phyloP scores from a whole-genome alignment of 2,888 invertebrate species.

The Napeogenes inachia region DNA sequence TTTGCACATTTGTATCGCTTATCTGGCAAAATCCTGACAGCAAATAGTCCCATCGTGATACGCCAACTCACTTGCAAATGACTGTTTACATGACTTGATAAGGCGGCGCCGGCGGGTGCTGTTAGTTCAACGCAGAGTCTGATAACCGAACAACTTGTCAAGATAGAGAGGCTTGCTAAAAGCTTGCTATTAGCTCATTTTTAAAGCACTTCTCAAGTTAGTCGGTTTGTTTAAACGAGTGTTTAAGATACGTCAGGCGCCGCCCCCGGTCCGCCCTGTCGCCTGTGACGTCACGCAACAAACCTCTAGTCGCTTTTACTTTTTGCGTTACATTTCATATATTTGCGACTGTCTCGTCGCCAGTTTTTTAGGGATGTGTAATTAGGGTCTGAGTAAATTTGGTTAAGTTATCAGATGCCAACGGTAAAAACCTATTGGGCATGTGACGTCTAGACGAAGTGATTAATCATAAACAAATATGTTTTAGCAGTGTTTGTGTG shows the following conservation, averaged over 20 bases:
- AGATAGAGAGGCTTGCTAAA: conserved; percentile 65
- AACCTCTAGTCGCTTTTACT: conserved; percentile 57
- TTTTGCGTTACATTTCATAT: conserved; percentile 68
- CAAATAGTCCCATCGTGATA: conserved; percentile 61
- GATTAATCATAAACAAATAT: conserved; percentile 28
- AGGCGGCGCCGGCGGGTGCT: conserved; percentile 71
- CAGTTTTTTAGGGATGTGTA: conserved; percentile 69
- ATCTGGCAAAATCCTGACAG: conserved; percentile 64
- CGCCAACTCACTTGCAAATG: conserved; percentile 65
- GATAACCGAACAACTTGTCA: conserved; percentile 55
- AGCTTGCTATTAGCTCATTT: conserved; percentile 59
- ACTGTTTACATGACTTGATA: conserved; percentile 69
- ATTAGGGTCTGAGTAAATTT: conserved; percentile 65
- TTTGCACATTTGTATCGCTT: conserved; percentile 39
- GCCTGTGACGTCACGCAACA: conserved; percentile 70
- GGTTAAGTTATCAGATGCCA: conserved; percentile 59
- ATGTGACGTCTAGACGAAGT: conserved; percentile 43
- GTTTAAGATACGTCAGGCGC: conserved; percentile 56
- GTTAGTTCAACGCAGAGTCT: conserved; percentile 44
- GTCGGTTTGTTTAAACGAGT: conserved; percentile 45
- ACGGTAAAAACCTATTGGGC: conserved; percentile 43
- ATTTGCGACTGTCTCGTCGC: conserved; percentile 75
- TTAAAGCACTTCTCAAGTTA: conserved; percentile 57
- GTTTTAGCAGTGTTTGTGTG: conserved; percentile 16
- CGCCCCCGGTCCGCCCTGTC: conserved; percentile 71